Base-by-base conservation (phyloP, 1,140 invertebrate species). In the Daktulosphaira vitifoliae region DNA sequence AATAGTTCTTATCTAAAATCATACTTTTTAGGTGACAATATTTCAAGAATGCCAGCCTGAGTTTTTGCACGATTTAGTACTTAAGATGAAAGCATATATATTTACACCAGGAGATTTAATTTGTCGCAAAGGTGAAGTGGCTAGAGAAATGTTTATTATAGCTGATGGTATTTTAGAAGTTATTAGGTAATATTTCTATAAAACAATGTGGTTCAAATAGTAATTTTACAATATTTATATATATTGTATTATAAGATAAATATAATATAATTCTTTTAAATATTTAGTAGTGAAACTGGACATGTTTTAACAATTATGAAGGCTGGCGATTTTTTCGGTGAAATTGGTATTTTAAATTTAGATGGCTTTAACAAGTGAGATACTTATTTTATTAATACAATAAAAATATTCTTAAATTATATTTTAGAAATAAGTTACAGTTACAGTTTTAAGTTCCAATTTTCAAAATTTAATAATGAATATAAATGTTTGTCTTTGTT, bases 11-110 rank as follows among this genome's bases (percentile, higher is more conserved):
- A 9, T 39, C n/a, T n/a, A 8, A n/a, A 39, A 39, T 39, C 38
- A 39, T 66, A 18, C 39, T n/a, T 8, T 56, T 54, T 42, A 71
- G 71, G 71, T 72, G 20, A 72, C 71, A 44, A 85, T 84, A 54
- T 92, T 92, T 76, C 88, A 96, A 84, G 92, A 96, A 78, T 97
- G 94, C 75, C 92, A 96, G 76, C 93, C 94, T 1, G 93, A 97
- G 76, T 97, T 97, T 76, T 81, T 97, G 3, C 92, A 96, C 74
- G 94, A 96, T 75, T 80, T 98, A 42, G 93, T 98, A 20, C 80
- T 98, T 39, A 98, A 98, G 77, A 98, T 98, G 94, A 92, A 91
- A 76, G 92, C 92, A 2, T 96, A 93, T 73, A 97, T 97, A 74
- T 97, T 96, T 74, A 96, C 93, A 13, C 94, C 93, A 0, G 94